These are phyloP conservation scores for Tyria jacobaeae DNA, from an alignment of 2,888 invertebrate genomes.

Conservation along the genomic window DNA sequence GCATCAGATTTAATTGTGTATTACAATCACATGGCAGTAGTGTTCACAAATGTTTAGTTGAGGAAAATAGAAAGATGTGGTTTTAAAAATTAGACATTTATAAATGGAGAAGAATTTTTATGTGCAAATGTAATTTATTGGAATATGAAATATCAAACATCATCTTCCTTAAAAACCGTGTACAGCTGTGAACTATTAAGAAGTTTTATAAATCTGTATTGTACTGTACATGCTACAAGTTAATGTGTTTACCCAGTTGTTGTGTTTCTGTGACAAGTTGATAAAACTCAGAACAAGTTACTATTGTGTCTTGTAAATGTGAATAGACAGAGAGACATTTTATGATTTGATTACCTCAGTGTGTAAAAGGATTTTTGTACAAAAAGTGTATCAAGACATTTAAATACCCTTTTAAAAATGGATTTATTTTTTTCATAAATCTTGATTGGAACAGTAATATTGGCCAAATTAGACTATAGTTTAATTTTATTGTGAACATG, in stretches of 20 bases:
- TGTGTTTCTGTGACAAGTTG: background rate
- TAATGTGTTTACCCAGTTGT: background rate
- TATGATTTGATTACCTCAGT: slow-evolving; percentile 1
- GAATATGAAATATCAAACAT: background rate
- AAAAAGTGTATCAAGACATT: slow-evolving; percentile 5
- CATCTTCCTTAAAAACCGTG: background rate
- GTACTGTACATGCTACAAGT: background rate
- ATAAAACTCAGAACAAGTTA: background rate
- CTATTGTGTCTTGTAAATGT: too few relatives aligned
- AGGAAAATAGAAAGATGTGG: background rate
- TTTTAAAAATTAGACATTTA: background rate
- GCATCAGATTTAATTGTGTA: background rate
- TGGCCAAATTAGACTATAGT: slow-evolving; percentile 34
- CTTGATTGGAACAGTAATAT: slow-evolving; percentile 17
- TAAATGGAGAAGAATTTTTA: background rate
- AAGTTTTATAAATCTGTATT: background rate
- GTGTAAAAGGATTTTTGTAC: slow-evolving; percentile 1
- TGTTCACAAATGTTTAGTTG: too few relatives aligned
- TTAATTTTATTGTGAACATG: slow-evolving; percentile 20
- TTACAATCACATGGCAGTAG: background rate
- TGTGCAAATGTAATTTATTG: background rate
- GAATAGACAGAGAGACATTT: too few relatives aligned
- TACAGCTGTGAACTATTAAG: background rate
- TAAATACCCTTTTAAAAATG: slow-evolving; percentile 14
- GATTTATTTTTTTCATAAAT: slow-evolving; percentile 20